Evolutionary conservation across 2,797 vertebrate genomes (phyloP).

Genomic region (Fringilla coelebs): DNA sequence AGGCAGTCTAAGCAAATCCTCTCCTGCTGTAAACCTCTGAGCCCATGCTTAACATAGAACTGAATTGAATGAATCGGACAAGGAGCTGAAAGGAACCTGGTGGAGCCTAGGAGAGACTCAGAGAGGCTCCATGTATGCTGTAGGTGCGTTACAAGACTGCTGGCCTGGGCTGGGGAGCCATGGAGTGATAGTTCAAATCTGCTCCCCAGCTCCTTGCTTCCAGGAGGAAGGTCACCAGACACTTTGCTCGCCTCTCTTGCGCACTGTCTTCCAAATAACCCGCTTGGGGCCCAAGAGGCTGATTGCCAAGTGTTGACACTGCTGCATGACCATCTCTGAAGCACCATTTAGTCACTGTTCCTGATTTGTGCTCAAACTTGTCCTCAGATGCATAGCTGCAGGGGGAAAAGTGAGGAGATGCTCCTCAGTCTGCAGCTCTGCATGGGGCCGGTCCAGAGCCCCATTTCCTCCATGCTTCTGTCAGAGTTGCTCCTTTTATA

Average conservation of each 20-base stretch:
- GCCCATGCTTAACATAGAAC: background rate
- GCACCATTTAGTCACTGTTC: fast-evolving
- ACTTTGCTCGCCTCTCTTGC: background rate
- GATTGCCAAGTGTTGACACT: background rate
- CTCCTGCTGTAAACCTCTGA: background rate
- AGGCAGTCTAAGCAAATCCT: background rate
- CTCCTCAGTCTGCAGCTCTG: background rate
- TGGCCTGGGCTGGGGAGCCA: background rate
- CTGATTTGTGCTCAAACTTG: background rate
- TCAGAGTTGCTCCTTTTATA: background rate
- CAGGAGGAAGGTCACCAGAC: background rate
- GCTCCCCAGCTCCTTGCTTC: background rate
- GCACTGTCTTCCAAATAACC: background rate
- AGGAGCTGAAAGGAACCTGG: background rate
- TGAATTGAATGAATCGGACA: background rate
- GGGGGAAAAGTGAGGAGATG: background rate
- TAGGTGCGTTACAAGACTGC: background rate
- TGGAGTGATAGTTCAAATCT: background rate
- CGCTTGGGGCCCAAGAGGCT: background rate
- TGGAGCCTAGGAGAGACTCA: background rate
- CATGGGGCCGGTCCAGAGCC: background rate
- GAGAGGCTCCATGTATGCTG: background rate
- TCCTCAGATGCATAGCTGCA: background rate
- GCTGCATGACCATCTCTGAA: background rate
- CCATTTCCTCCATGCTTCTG: background rate